Conservation (phyloP, 2,888 invertebrate genomes). For the Fissipunctia ypsillon region DNA sequence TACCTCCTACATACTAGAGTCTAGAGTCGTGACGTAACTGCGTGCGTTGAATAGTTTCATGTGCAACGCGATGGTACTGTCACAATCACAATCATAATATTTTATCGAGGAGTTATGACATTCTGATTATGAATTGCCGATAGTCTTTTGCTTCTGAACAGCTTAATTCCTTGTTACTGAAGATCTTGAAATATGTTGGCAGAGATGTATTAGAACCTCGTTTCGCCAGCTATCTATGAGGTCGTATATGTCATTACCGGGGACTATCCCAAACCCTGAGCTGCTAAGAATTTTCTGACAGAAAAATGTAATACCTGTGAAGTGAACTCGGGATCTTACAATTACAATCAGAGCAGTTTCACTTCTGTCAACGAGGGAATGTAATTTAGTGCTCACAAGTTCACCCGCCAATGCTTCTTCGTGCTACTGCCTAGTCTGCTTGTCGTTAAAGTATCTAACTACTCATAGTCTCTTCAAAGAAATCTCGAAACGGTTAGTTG, state of each 20-base stretch:
- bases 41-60: conserved; percentile 43
- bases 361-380: background rate
- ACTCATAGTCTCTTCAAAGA: too few species aligned
- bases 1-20: conserved; percentile 20
- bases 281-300: background rate
- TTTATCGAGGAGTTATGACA: conserved; percentile 19
- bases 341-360: background rate
- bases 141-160: background rate
- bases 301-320: too few species aligned
- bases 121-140: conserved; percentile 7
- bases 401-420: background rate
- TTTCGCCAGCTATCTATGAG: background rate
- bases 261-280: background rate
- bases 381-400: background rate
- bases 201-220: background rate
- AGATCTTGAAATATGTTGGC: background rate
- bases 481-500: too few species aligned
- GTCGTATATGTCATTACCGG: background rate
- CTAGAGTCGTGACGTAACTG: conserved; percentile 46
- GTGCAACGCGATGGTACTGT: conserved; percentile 12
- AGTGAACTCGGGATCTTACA: background rate
- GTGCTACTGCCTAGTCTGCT: background rate
- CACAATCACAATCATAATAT: conserved; percentile 14
- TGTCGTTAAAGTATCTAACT: too few species aligned
- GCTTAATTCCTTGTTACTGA: too few species aligned